Base-by-base conservation (phyloP, 2,797 vertebrate species). In the Ammospiza maritima region DNA sequence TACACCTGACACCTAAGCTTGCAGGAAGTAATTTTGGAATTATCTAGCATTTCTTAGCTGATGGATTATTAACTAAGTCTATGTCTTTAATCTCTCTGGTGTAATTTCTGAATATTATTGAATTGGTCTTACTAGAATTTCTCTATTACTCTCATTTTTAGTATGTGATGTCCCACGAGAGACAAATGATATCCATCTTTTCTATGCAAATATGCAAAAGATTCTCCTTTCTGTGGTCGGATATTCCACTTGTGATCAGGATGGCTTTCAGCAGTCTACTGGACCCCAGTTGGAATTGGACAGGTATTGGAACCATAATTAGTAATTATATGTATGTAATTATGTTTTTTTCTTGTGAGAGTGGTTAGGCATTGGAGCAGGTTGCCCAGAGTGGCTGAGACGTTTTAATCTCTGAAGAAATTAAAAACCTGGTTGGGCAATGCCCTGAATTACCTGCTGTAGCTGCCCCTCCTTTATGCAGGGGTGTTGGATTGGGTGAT, bases 131-230 rank as follows among this genome's bases (percentile, higher is more conserved):
- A 81, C 3, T 85, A 60, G 51, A 81, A 36, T 62, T 57, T 13
- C 12, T 85, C 25, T 75, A 3, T 84, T 89, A 11, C 30, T 91
- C 29, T 88, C 51, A 81, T 17, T 95, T 93, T 65, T 78, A 99
- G 99, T 97, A 1, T 99, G 96, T 85, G 99, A 99, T 96, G 97
- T 99, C 71, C 99, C 99, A 30, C 98, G 98, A 57, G 97, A 97
- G 58, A 98, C 98, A 65, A 99, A 98, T 80, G 99, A 99, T 92
- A 97, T 98, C 72, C 98, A 98, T 66, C 97, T 99, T 77, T 99
- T 99, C 98, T 99, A 98, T 88, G 98, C 98, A 91, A 99, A 98
- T 90, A 98, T 99, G 98, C 98, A 91, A 61, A 99, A 98, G 91
- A 95, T 99, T 83, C 96, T 98, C 42, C 97, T 99, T 85, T 98